These are phyloP conservation scores for Crotalus tigris DNA, from an alignment of 2,113 vertebrate species.

Conservation along the genomic window DNA sequence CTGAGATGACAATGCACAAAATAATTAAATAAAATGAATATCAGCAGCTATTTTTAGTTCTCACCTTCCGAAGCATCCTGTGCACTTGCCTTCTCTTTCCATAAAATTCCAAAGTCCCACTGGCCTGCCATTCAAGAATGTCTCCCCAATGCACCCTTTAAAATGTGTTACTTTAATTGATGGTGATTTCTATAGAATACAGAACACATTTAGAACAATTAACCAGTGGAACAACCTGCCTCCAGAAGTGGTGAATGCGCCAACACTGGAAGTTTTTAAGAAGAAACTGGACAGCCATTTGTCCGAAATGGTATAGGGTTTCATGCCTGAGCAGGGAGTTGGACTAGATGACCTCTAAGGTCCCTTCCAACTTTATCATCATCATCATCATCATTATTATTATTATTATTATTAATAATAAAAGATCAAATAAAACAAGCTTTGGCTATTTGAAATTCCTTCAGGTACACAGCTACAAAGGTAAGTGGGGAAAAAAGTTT, in stretches of 20 bases:
- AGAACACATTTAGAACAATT: neutral
- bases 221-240: too few species aligned
- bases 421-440: neutral
- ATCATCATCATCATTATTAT: too few species aligned
- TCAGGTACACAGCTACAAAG: neutral
- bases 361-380: too few species aligned
- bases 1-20: neutral
- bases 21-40: neutral
- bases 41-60: rapidly evolving
- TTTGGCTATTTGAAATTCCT: conserved; percentile 20
- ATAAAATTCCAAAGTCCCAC: conserved; percentile 91
- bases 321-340: too few species aligned
- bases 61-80: conserved; percentile 92
- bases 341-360: too few species aligned
- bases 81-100: conserved; percentile 81
- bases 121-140: conserved; percentile 81
- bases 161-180: conserved; percentile 81
- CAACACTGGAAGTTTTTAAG: too few species aligned
- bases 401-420: too few species aligned
- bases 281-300: too few species aligned
- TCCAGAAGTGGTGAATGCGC: too few species aligned
- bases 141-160: conserved; percentile 86
- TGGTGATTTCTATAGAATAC: conserved; percentile 71
- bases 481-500: neutral
- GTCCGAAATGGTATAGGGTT: too few species aligned